These are phyloP conservation scores for Sesamia nonagrioides DNA, from an alignment of 1,140 invertebrate genomes.

Conservation along the genomic window DNA sequence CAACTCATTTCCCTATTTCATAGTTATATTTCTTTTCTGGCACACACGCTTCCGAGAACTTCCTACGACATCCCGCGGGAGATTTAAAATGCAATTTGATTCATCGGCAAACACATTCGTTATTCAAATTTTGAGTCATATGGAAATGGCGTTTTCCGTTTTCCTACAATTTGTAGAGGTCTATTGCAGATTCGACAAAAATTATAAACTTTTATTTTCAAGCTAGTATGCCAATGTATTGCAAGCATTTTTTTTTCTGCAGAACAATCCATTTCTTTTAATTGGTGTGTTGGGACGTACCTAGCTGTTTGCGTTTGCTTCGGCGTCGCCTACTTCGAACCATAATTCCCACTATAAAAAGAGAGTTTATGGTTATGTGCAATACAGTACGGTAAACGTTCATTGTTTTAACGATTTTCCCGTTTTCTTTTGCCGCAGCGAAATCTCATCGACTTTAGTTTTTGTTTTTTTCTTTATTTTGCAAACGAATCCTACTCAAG, in stretches of 20 bases:
- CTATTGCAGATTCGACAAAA: background rate
- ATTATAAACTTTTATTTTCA: background rate
- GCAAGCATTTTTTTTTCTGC: background rate
- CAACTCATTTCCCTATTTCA: constrained; percentile 3
- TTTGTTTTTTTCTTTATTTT: background rate
- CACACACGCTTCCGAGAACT: background rate
- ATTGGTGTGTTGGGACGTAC: background rate
- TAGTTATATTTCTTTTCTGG: background rate
- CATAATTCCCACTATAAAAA: constrained; percentile 6
- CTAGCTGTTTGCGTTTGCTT: background rate
- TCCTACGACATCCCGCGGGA: constrained; percentile 7
- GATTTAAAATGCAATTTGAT: constrained; percentile 29
- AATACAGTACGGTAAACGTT: background rate
- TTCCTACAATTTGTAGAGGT: background rate
- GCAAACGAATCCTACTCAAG: background rate
- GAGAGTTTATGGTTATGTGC: background rate
- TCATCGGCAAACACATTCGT: constrained; percentile 8
- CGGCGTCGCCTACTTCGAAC: background rate
- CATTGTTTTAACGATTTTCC: background rate
- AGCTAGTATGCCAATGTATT: background rate
- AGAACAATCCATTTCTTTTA: constrained; percentile 15
- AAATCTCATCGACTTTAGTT: background rate
- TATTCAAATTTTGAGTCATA: constrained; percentile 15
- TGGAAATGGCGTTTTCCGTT: background rate
- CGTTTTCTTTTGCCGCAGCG: background rate